Conservation (phyloP, 92 coral and sea anemone genomes). For the Zoanthus sociatus region DNA sequence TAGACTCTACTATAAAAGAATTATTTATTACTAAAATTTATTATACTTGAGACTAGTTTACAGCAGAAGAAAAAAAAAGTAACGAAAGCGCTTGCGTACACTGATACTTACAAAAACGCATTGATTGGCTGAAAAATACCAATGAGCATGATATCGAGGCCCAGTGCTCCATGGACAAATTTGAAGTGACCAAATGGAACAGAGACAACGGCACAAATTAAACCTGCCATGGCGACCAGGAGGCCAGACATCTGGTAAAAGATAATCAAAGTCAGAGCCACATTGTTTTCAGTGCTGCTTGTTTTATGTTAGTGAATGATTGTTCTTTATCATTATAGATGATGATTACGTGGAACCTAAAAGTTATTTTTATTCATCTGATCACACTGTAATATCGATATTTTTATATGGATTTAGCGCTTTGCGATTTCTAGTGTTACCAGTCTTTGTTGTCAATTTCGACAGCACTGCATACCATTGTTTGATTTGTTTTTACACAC, state of each 20-base stretch:
- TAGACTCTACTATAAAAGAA: too few species aligned
- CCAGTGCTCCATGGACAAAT: constrained; percentile 91
- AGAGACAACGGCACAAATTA: constrained; percentile 81
- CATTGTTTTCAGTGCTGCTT: too few species aligned
- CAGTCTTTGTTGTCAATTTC: background rate
- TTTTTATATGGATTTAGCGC: background rate
- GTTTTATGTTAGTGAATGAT: too few species aligned
- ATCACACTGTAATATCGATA: background rate
- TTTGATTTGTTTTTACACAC: background rate
- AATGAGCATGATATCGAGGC: constrained; percentile 84
- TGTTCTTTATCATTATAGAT: background rate
- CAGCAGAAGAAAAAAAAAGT: too few species aligned
- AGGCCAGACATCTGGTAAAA: constrained; percentile 83
- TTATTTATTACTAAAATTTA: too few species aligned
- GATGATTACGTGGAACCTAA: background rate
- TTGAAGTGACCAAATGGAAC: constrained; percentile 96
- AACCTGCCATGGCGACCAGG: constrained; percentile 81
- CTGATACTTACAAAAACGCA: constrained; percentile 82
- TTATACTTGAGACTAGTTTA: too few species aligned
- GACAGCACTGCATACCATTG: background rate
- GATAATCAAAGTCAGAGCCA: background rate
- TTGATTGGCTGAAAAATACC: constrained; percentile 91
- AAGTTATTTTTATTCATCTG: background rate
- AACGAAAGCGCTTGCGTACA: background rate
- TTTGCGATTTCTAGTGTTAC: background rate